Base-by-base conservation (phyloP, 2,888 invertebrate species). In the Apamea sordens region DNA sequence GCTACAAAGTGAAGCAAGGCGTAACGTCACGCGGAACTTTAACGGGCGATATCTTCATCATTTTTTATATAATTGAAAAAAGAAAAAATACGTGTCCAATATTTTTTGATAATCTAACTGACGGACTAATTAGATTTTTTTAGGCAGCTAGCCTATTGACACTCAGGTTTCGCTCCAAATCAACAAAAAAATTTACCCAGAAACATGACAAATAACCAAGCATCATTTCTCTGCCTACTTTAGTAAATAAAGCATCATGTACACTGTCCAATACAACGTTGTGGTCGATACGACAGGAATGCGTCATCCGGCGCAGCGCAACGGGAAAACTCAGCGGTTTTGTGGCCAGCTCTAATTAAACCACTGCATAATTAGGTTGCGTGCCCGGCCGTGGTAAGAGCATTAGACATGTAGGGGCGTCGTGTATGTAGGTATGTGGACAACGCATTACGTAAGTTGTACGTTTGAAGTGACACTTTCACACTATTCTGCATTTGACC, bases 341-440 rank as follows among this genome's bases (percentile, higher is more conserved):
- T 90, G 86, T 89, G 92, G 88, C 85, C 75, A 77, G 82, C 77
- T 83, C 89, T 94, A 95, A 94, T 94, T 93, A 94, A 94, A 92
- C 94, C 92, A 80, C 91, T 88, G 87, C 88, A 90, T 94, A 94
- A 94, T 94, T 93, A 92, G 93, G 92, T 91, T 91, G 89, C 89
- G 77, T 70, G 69, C 79, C 70, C 59, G 63, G 65, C 74, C 70
- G 80, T 73, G 86, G 83, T 73, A 41, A 56, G 50, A 67, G 64
- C 61, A 74, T 18, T 59, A 36, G 47, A 80, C 70, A 68, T 77
- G 63, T 71, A 56, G 36, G 47, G 10, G 24, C 18, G 11, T 32
- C 11, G 28, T 50, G 61, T 53, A 8, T 32, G 13, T 67, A 50
- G 6, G 44, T 81, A 67, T 18, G 47, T 8, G 28, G 28, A 63